These are phyloP conservation scores for Eudasyphora cyanicolor DNA, from an alignment of 2,888 invertebrate species.

Conservation along the genomic window DNA sequence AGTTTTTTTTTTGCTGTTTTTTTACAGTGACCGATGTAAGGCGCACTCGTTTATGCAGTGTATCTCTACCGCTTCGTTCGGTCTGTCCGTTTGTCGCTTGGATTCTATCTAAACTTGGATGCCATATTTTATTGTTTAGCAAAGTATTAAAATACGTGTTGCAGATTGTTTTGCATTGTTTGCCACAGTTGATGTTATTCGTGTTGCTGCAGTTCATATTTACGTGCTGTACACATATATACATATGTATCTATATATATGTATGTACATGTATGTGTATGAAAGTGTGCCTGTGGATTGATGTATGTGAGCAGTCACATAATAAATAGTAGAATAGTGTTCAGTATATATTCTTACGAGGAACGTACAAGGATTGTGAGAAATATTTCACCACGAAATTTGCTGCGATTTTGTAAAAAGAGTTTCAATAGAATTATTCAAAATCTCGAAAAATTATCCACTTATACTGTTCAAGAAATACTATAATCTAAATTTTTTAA, in stretches of 20 bases:
- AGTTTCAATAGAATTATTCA: too few species aligned
- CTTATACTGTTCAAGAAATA: too few species aligned
- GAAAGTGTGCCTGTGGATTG: too few species aligned
- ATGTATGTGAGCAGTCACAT: too few species aligned
- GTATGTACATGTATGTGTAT: background rate
- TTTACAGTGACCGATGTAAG: too few species aligned
- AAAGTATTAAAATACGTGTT: constrained; percentile 65
- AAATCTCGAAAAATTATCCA: too few species aligned
- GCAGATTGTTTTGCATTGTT: constrained; percentile 58
- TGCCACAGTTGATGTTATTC: background rate
- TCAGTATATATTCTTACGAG: background rate
- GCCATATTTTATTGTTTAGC: constrained; percentile 64
- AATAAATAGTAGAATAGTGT: background rate
- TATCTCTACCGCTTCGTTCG: constrained; percentile 24
- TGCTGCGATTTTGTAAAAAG: too few species aligned
- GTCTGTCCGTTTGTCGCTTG: too few species aligned
- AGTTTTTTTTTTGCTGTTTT: background rate
- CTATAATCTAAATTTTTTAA: too few species aligned
- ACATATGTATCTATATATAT: background rate
- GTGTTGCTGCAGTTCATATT: constrained; percentile 11
- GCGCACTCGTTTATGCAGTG: constrained; percentile 1
- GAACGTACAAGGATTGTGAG: background rate
- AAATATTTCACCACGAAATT: too few species aligned
- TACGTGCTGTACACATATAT: too few species aligned
- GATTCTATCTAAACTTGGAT: constrained; percentile 50